Base-by-base conservation (phyloP, 2,888 invertebrate genomes). In the Boloria euphrosyne region DNA sequence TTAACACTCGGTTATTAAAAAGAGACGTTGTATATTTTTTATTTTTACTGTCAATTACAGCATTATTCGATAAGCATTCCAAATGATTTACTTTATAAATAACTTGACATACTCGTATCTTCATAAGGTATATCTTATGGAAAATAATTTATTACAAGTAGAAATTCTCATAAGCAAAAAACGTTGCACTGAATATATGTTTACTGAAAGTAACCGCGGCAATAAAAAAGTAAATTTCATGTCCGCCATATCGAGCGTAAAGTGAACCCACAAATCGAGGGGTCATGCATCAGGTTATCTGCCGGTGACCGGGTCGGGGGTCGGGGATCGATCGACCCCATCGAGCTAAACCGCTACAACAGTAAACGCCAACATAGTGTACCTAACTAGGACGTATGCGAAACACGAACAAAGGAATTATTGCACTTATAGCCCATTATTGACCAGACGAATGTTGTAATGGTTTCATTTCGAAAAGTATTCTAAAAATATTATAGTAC, bases 281-380 rank as follows among this genome's bases (percentile, higher is more conserved):
- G 75, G 74, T 74, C 73, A 73, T 69, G 65, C 71, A 72, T 69
- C 71, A 72, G 73, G 73, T 72, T 75, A 66, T 76, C 72, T 74
- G 73, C 71, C 74, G 74, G 69, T 75, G 75, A 78, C 76, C 78
- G 73, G 75, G 76, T 76, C 75, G 75, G 65, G 69, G 67, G 46
- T 73, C 58, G 17, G 17, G 49, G 49, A 78, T 78, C 78, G 77
- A 78, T 78, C 73, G 75, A 54, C n/a, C 69, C 68, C 69, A 66
- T 68, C 49, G 66, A 51, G 31, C 52, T 18, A 52, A 65, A 53
- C 64, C 27, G 18, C 58, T 44, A 46, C 57, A 64, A 44, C 59
- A 59, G 63, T 59, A 64, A 53, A 62, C 57, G 61, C 50, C 43
- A 55, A 55, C 31, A 17, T 64, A 67, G 16, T 55, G 65, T 69